Conservation (phyloP, 1,140 invertebrate genomes). For the Tetraneura akinire region DNA sequence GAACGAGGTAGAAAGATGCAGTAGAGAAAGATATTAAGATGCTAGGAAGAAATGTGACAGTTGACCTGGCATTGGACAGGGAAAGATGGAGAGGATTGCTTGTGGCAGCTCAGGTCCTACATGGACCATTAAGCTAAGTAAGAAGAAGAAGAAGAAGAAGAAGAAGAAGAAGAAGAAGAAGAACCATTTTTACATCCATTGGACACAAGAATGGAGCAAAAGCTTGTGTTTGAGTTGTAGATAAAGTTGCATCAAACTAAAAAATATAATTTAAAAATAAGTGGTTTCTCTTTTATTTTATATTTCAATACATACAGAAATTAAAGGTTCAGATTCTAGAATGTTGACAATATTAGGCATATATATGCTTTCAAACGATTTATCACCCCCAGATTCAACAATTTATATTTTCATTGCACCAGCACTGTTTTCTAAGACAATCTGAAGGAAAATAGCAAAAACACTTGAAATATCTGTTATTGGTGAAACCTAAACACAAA, state of each 20-base stretch:
- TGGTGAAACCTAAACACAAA: conserved; percentile 18
- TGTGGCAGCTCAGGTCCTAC: too few relatives aligned
- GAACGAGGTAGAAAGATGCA: too few relatives aligned
- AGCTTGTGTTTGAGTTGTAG: conserved; percentile 58
- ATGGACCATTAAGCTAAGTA: too few relatives aligned
- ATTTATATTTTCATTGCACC: conserved; percentile 73
- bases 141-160: too few relatives aligned
- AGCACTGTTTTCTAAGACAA: conserved; percentile 78
- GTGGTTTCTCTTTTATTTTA: neutral
- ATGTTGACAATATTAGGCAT: conserved; percentile 64
- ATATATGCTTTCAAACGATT: conserved; percentile 67
- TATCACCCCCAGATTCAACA: conserved; percentile 72
- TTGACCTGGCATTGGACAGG: too few relatives aligned
- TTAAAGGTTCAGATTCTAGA: conserved; percentile 68
- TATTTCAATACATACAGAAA: conserved; percentile 60
- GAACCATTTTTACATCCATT: conserved; percentile 65
- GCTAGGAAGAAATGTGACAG: too few relatives aligned
- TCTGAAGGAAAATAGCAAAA: conserved; percentile 68
- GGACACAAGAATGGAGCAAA: conserved; percentile 62
- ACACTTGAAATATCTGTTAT: conserved; percentile 60
- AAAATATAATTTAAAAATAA: conserved; percentile 25
- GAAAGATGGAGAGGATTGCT: too few relatives aligned
- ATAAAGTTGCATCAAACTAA: conserved; percentile 59
- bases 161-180: too few relatives aligned
- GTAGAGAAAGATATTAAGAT: too few relatives aligned